These are phyloP conservation scores for Microctenopoma steveboyesi DNA, from an alignment of 2,797 vertebrate genomes.

Conservation along the genomic window DNA sequence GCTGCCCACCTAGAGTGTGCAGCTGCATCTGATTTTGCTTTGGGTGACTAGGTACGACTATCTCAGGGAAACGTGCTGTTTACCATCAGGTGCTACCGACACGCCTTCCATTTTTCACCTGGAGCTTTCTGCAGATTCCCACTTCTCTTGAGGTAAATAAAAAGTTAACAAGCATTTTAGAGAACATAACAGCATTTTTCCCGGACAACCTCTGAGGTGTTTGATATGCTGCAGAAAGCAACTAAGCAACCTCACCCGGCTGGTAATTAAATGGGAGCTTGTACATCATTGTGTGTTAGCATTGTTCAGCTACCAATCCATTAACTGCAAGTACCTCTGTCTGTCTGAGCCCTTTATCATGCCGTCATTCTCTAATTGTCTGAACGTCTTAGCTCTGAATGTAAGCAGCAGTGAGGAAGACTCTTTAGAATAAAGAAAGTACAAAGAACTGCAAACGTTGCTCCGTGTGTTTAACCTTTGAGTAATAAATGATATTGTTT, in stretches of 20 bases:
- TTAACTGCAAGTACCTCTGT: conserved; percentile 52
- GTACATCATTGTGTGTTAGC: conserved; percentile 44
- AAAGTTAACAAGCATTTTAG: conserved; percentile 35
- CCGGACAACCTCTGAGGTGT: conserved; percentile 31
- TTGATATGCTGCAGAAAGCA: conserved; percentile 10
- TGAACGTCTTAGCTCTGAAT: conserved; percentile 37
- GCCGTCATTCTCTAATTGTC: conserved; percentile 47
- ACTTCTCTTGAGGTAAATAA: conserved; percentile 17
- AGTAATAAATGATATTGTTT: too few relatives aligned
- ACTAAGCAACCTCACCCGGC: conserved; percentile 12
- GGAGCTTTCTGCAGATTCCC: conserved; percentile 34
- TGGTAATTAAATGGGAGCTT: conserved; percentile 55
- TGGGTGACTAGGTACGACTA: not conserved
- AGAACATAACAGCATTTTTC: not conserved
- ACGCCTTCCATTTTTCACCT: conserved; percentile 39
- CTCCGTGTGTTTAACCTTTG: too few relatives aligned
- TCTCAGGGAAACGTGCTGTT: conserved; percentile 19
- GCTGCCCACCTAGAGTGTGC: not conserved
- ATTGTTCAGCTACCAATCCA: conserved; percentile 59
- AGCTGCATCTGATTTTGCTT: not conserved
- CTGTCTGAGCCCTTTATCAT: conserved; percentile 54
- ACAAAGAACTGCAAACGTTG: too few relatives aligned
- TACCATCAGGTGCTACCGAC: conserved; percentile 9
- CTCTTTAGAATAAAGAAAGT: not conserved
- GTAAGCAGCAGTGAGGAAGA: conserved; percentile 30